Evolutionary conservation across 2,888 invertebrate genomes (phyloP).

Genomic region (Eremobia ochroleuca): DNA sequence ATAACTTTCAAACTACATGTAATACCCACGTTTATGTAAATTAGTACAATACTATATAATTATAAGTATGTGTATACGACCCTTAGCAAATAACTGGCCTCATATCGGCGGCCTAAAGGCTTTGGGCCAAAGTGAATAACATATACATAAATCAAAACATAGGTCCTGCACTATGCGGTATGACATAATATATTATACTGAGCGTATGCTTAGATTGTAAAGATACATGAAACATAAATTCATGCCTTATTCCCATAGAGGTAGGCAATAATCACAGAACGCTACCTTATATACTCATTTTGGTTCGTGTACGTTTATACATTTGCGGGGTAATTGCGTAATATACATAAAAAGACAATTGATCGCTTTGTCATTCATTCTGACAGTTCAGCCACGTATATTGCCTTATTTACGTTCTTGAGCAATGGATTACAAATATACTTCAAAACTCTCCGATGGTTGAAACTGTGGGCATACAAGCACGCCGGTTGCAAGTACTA

Average conservation of each 20-base stretch:
- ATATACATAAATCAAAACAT: slow-evolving; percentile 1
- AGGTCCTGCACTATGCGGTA: not conserved
- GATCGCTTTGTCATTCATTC: too few species aligned
- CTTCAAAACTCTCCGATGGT: too few species aligned
- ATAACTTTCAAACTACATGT: not conserved
- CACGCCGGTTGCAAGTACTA: too few species aligned
- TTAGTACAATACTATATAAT: not conserved
- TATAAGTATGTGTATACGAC: not conserved
- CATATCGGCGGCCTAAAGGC: not conserved
- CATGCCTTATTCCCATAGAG: not conserved
- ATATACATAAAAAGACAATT: too few species aligned
- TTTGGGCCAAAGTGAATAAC: not conserved
- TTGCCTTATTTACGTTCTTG: too few species aligned
- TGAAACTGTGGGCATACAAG: too few species aligned
- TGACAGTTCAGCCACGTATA: too few species aligned
- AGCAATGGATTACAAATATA: too few species aligned
- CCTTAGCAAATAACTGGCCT: not conserved
- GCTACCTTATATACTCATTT: not conserved
- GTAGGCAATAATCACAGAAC: not conserved
- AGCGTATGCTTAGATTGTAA: too few species aligned
- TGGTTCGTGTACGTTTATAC: not conserved
- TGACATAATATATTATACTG: not conserved
- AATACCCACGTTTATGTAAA: slow-evolving; percentile 5
- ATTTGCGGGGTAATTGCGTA: too few species aligned
- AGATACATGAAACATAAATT: not conserved